Evolutionary conservation across 2,888 invertebrate species (phyloP).

Genomic region (Morpho helenor): DNA sequence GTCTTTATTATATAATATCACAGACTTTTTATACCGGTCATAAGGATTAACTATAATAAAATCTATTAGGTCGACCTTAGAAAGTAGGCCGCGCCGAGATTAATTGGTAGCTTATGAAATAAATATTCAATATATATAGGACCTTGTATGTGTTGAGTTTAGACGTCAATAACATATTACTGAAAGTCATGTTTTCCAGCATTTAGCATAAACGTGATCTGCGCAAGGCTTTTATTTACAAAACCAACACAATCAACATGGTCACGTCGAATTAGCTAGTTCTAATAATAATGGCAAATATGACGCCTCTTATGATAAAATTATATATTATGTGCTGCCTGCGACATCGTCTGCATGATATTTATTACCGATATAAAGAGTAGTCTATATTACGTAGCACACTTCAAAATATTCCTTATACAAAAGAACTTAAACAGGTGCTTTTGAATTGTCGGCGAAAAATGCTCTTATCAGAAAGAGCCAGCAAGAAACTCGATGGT

Average conservation of each 20-base stretch:
- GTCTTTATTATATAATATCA: too few species aligned
- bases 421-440: too few species aligned
- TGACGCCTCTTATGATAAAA: too few species aligned
- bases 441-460: too few species aligned
- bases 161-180: conserved; percentile 16
- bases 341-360: too few species aligned
- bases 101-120: conserved; percentile 15
- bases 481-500: too few species aligned
- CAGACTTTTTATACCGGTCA: not conserved
- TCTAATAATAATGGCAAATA: too few species aligned
- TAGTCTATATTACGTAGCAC: too few species aligned
- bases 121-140: conserved; percentile 12
- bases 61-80: conserved; percentile 9
- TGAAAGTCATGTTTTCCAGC: conserved; percentile 37
- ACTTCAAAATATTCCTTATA: too few species aligned
- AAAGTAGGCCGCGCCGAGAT: conserved; percentile 15
- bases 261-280: conserved; percentile 4
- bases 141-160: conserved; percentile 11
- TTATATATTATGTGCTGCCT: too few species aligned
- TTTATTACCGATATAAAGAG: too few species aligned
- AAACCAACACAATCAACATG: conserved; percentile 9
- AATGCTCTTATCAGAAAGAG: too few species aligned
- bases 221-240: conserved; percentile 39
- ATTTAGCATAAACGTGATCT: conserved; percentile 58
- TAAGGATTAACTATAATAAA: conserved; percentile 5